phyloP scores from a whole-genome alignment of 2,113 vertebrate species.

The Craseonycteris thonglongyai region DNA sequence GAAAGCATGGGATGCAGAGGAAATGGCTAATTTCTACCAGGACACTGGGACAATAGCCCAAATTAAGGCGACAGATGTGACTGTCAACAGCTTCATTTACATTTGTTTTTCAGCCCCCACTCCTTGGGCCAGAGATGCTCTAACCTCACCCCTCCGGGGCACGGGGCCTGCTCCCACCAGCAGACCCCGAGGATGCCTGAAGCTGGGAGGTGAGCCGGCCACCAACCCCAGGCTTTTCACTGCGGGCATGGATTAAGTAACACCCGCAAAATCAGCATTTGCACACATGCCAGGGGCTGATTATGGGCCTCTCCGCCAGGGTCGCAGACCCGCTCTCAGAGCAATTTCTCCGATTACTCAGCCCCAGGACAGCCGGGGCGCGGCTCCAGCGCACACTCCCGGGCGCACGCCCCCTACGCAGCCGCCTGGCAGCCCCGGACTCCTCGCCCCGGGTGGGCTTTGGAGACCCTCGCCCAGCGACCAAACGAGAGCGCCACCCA shows the following conservation, averaged over 20 bases:
- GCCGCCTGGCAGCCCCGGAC: constrained; percentile 49
- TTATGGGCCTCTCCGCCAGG: constrained; percentile 73
- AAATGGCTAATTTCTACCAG: neutral
- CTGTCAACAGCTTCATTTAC: constrained; percentile 67
- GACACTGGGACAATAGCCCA: constrained; percentile 56
- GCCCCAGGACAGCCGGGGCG: neutral
- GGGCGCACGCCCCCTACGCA: constrained; percentile 59
- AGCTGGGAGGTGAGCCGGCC: neutral
- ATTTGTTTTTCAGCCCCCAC: neutral
- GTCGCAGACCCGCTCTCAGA: constrained; percentile 74
- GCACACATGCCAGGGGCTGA: constrained; percentile 74
- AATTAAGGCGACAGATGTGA: constrained; percentile 66
- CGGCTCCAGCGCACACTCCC: constrained; percentile 30
- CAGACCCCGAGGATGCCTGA: neutral
- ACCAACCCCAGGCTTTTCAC: constrained; percentile 66
- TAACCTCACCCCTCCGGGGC: neutral
- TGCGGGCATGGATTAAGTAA: constrained; percentile 70
- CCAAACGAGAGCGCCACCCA: neutral
- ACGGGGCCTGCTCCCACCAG: neutral
- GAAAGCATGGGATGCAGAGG: neutral
- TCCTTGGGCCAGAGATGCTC: neutral
- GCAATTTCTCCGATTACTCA: constrained; percentile 84
- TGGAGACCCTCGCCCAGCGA: neutral
- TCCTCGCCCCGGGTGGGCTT: constrained; percentile 52
- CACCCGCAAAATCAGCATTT: constrained; percentile 77